Base-by-base conservation (phyloP, 2,113 vertebrate species). In the Periophthalmodon schlosseri region DNA sequence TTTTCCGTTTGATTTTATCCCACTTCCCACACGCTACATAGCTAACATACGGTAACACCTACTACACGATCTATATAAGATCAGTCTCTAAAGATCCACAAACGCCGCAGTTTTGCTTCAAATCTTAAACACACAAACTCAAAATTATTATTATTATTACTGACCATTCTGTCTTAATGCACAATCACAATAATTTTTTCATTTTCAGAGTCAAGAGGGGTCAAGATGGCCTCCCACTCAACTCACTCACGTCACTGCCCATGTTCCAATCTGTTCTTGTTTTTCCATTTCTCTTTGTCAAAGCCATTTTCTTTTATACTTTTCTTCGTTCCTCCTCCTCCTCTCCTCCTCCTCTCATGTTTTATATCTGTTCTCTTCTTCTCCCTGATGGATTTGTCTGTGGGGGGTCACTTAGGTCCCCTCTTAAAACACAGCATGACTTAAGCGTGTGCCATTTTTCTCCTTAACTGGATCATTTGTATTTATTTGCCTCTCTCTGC, bases 391-490 rank as follows among this genome's bases (percentile, higher is more conserved):
- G 86, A 84, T 88, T 87, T 85, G 82, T 69, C 82, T 66, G 77
- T 67, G 2, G 84, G 82, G 81, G 89, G 87, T 92, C 91, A 91
- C 79, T 83, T 83, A 79, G 89, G 88, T 91, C 86, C 6, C 68
- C 80, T 86, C 85, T 87, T 90, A 76, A 88, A 87, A 92, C 86
- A 80, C 83, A 78, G 75, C 78, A 49, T 83, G 89, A 91, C 82
- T 68, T 64, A 87, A 87, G 78, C 74, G 86, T 74, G 74, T 82
- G 82, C 91, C 91, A 93, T 94, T 94, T 94, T 94, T 94, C 92
- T 92, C 86, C 73, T 70, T 94, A 93, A 92, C 88, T 92, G 91
- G 87, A 89, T 92, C 93, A 91, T 94, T 94, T 94, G 88, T 94
- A 91, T 93, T 91, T 93, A 93, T 94, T 93, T 93, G 85, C 86